Evolutionary conservation across 2,888 invertebrate species (phyloP).

Genomic region (Theristus sp.): DNA sequence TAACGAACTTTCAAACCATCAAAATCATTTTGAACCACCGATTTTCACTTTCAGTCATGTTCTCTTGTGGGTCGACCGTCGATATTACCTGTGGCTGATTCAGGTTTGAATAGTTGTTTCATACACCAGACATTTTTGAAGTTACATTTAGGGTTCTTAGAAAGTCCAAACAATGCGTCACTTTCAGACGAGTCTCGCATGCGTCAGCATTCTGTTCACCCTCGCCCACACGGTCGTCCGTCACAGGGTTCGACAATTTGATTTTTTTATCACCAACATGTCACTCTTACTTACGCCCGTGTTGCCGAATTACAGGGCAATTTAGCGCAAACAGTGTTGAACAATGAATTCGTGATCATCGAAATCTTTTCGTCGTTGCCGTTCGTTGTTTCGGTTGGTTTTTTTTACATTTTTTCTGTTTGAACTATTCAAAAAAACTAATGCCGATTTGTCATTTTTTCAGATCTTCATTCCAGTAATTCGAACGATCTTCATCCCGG

Average conservation of each 20-base stretch:
- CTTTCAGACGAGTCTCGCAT: neutral
- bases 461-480: conserved; percentile 75
- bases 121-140: too few species aligned
- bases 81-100: neutral
- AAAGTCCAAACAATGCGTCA: too few species aligned
- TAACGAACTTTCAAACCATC: too few species aligned
- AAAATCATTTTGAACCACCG: neutral
- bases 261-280: too few species aligned
- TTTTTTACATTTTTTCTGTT: conserved; percentile 2
- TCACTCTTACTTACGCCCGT: too few species aligned
- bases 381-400: conserved; percentile 66
- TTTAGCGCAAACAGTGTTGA: conserved; percentile 82
- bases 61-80: neutral
- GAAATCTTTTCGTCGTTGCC: conserved; percentile 91
- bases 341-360: conserved; percentile 74
- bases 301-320: conserved; percentile 76
- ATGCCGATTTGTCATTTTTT: conserved; percentile 55
- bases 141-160: too few species aligned
- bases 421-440: conserved; percentile 5
- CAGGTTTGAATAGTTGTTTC: too few species aligned
- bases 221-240: neutral
- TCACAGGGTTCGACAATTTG: too few species aligned
- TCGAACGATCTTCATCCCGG: conserved; percentile 81
- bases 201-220: neutral
- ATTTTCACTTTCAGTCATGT: neutral